These are phyloP conservation scores for Stenchaetothrips biformis DNA, from an alignment of 2,888 invertebrate genomes.

Conservation along the genomic window DNA sequence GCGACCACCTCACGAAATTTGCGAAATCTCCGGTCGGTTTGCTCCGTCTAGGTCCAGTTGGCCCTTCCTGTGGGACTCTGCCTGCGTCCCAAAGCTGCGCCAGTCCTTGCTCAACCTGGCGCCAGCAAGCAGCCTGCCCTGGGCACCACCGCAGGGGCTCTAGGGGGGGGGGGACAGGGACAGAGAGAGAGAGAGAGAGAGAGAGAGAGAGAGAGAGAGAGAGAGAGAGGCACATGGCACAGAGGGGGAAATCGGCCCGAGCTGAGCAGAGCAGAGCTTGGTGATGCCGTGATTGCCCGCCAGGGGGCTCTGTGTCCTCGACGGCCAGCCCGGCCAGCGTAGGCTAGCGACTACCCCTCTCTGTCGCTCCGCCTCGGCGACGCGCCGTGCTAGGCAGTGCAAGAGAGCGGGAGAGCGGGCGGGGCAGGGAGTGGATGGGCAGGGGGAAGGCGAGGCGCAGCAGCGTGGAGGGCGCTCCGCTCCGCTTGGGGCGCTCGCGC, in stretches of 20 bases:
- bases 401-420: neutral
- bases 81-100: no score
- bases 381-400: neutral
- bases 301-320: neutral
- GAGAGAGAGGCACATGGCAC: neutral
- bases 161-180: neutral
- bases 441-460: neutral
- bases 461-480: neutral
- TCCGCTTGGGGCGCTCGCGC: neutral
- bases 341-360: neutral
- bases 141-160: no score
- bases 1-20: no score
- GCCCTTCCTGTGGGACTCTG: no score
- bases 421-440: neutral
- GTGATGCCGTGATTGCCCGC: neutral
- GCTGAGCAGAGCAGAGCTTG: neutral
- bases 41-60: no score
- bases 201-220: neutral
- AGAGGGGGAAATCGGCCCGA: neutral
- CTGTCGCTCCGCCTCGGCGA: neutral
- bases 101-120: no score
- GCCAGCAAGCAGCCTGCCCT: no score
- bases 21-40: no score
- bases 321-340: neutral
- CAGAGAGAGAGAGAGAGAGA: neutral